phyloP scores from a whole-genome alignment of 1,140 invertebrate species.

The Drosophila carrolli region DNA sequence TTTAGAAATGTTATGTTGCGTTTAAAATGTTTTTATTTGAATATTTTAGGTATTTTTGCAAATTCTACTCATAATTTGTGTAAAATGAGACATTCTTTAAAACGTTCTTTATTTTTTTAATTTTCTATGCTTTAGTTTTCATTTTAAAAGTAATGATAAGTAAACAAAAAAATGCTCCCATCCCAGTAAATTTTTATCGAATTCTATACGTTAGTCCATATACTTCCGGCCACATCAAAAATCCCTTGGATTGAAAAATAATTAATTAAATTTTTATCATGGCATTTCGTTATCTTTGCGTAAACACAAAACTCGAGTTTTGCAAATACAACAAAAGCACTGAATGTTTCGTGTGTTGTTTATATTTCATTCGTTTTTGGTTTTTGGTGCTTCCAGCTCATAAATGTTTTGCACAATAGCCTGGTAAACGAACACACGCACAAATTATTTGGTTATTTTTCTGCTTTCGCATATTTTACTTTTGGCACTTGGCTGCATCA shows the following conservation, averaged over 20 bases:
- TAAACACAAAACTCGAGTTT: slow-evolving; percentile 24
- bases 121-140: background rate
- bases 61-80: too few relatives aligned
- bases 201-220: background rate
- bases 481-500: slow-evolving; percentile 12
- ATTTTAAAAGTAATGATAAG: too few relatives aligned
- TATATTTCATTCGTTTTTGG: slow-evolving; percentile 31
- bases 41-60: too few relatives aligned
- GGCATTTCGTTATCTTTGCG: slow-evolving; percentile 37
- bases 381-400: slow-evolving; percentile 43
- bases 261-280: slow-evolving; percentile 50
- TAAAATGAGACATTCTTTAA: too few relatives aligned
- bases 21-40: too few relatives aligned
- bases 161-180: too few relatives aligned
- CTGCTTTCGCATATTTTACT: slow-evolving; percentile 24
- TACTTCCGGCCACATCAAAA: slow-evolving; percentile 2
- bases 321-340: slow-evolving; percentile 18
- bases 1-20: too few relatives aligned
- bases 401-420: slow-evolving; percentile 52
- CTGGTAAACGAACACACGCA: slow-evolving; percentile 21
- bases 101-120: background rate
- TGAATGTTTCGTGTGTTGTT: slow-evolving; percentile 13
- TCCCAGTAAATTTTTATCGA: background rate
- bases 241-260: slow-evolving; percentile 14
- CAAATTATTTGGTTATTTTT: slow-evolving; percentile 31